A percentile compares a stretch with the other conserved stretches of the same genome.
Evolutionary conservation across 2,797 vertebrate genomes (phyloP).

Genomic region (Enteromius thamalakanensis): DNA sequence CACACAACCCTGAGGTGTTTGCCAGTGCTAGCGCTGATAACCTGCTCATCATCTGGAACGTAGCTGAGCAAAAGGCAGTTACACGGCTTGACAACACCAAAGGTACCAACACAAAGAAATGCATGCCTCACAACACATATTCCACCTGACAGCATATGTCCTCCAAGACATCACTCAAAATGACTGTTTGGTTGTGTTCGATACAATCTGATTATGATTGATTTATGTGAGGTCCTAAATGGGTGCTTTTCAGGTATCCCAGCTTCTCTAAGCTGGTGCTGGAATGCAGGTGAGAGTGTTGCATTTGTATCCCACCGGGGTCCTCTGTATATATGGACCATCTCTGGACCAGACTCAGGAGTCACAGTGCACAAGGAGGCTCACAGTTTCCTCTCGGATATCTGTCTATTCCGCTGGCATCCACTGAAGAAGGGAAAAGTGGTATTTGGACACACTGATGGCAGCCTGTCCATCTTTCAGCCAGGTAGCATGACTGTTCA

Average conservation of each 20-base stretch:
- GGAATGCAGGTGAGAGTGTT: constrained; percentile 84
- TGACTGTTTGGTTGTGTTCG: not conserved
- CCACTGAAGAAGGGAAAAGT: constrained; percentile 89
- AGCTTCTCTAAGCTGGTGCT: constrained; percentile 92
- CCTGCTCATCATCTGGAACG: constrained; percentile 94
- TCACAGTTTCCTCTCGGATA: constrained; percentile 93
- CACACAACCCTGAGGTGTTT: constrained; percentile 90
- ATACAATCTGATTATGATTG: not conserved
- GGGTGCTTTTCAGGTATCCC: constrained; percentile 80
- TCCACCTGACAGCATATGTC: not conserved
- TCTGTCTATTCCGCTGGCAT: constrained; percentile 95
- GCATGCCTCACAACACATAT: not conserved
- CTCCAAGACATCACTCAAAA: not conserved
- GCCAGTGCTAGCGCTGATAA: constrained; percentile 92
- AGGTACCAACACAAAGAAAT: constrained; percentile 71
- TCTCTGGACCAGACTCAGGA: constrained; percentile 83
- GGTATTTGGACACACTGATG: constrained; percentile 93
- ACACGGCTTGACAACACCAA: constrained; percentile 89
- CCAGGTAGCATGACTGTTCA: constrained; percentile 76
- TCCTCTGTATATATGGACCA: constrained; percentile 90
- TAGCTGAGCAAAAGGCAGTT: constrained; percentile 89
- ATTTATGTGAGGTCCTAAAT: not conserved
- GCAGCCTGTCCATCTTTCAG: constrained; percentile 94
- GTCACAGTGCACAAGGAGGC: constrained; percentile 92
- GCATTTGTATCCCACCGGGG: constrained; percentile 92